phyloP scores from a whole-genome alignment of 2,797 vertebrate species.

The Sebastiscus tertius region DNA sequence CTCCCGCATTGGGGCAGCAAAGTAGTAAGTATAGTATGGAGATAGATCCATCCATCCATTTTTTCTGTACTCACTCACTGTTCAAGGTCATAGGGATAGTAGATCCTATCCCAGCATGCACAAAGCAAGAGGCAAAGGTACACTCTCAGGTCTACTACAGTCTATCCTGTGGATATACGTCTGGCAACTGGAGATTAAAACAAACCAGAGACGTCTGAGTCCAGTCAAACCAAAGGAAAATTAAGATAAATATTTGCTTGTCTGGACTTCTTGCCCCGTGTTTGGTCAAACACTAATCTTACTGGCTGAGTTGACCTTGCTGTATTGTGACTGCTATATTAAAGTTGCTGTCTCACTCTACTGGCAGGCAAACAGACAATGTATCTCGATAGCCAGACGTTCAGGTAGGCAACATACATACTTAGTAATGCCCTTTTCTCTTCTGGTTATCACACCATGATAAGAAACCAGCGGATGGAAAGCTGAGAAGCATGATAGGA shows the following conservation, averaged over 20 bases:
- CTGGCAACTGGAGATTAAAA: slow-evolving; percentile 21
- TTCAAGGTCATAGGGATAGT: neutral
- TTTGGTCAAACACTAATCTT: slow-evolving; percentile 27
- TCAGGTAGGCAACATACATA: slow-evolving; percentile 51
- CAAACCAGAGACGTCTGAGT: neutral
- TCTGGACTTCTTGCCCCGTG: neutral
- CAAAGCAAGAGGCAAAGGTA: neutral
- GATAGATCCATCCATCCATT: neutral
- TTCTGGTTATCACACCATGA: slow-evolving; percentile 64
- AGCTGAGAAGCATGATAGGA: slow-evolving; percentile 60
- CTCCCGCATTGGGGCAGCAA: neutral
- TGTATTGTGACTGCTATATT: slow-evolving; percentile 31
- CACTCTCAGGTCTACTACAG: neutral
- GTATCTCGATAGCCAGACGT: slow-evolving; percentile 55
- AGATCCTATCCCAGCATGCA: neutral
- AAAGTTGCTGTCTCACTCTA: slow-evolving; percentile 23
- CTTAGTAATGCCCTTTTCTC: slow-evolving; percentile 62
- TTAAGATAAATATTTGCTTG: slow-evolving; percentile 39
- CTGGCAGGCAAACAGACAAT: slow-evolving; percentile 38
- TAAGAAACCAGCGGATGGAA: slow-evolving; percentile 66
- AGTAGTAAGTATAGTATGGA: neutral
- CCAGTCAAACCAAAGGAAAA: slow-evolving; percentile 5
- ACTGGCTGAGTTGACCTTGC: slow-evolving; percentile 31
- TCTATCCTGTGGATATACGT: slow-evolving; percentile 3
- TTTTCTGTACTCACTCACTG: neutral